Evolutionary conservation across 2,888 invertebrate genomes (phyloP), one percentile per base, ranked within the genome.

Genomic region (Trilocha varians): DNA sequence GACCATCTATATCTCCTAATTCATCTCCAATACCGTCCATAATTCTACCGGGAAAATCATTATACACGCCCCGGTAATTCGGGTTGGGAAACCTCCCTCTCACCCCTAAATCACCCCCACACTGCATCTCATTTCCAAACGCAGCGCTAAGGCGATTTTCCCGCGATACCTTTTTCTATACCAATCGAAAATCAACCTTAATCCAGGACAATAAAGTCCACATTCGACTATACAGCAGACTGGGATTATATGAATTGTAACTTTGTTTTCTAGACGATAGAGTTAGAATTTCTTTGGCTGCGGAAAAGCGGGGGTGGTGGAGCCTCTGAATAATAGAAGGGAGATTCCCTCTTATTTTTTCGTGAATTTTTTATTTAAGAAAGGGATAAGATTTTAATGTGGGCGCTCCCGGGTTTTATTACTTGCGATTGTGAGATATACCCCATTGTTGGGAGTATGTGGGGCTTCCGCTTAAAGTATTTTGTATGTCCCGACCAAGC

Each of bases 321-420:
- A 70, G 66, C 66, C 69, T 63, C 70, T 72, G 79, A 75, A 84
- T 82, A 82, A 83, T 79, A 75, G 75, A 78, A 74, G 79, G 79
- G 75, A 71, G 73, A 76, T 73, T 77, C 76, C 72, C 63, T 78
- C 74, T 75, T 78, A 78, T 80, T 82, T 85, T 84, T 84, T 84
- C 80, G 83, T 83, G 85, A 84, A 78, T 84, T 83, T 84, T 85
- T 83, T 84, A 84, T 85, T 84, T 84, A 85, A 84, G 84, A 84
- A 84, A 84, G 78, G 84, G 84, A 85, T 85, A 85, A 84, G 84
- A 84, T 83, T 85, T 85, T 85, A 84, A 84, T 85, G 84, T 84
- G 79, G 79, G 74, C 70, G 74, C 78, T 73, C 67, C 65, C 57
- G 53, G 72, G 74, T 77, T 78, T 84, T 84, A 85, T 84, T 84